Base-by-base conservation (phyloP, 2,113 vertebrate species). In the Trachemys scripta region DNA sequence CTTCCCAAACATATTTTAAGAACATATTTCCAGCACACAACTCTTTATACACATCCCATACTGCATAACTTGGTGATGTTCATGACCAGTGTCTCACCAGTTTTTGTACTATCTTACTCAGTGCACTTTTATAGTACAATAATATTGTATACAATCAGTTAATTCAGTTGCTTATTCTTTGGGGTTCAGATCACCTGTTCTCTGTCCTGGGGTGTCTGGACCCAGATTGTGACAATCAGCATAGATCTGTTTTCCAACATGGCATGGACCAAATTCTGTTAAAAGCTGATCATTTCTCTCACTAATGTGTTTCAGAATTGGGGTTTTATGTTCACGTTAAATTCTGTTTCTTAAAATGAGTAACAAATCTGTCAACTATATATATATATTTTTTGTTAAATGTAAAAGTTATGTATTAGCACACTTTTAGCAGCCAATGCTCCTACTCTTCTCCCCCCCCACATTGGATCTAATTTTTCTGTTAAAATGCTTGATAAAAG, bases 231-330 rank as follows among this genome's bases (percentile, higher is more conserved):
- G 17, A 35, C 80, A 94, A 82, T 75, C 0, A 0, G 12, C 4
- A 3, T 45, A n/a, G 42, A 69, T 92, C n/a, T 24, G 0, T 45
- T 78, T 45, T 47, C 42, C 22, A 78, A 25, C 3, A 5, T 76
- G 38, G n/a, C 72, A 42, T 27, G 0, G 8, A 29, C 1, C 0
- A 51, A 16, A 27, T 27, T 50, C 7, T 8, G 19, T 59, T 35
- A 1, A 54, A 8, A 76, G 27, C 49, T 82, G 56, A n/a, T 89
- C 5, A 9, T 42, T 96, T 82, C 80, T 49, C 14, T 45, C 16
- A 31, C 42, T 8, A 5, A 5, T 1, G 10, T 81, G 0, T 69
- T 38, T 50, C 22, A 49, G 72, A 49, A 19, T 56, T 50, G 27
- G 0, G 50, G 59, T 78, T 94, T 95, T 96, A 31, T 76, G 84